These are phyloP conservation scores for Atta colombica DNA, from an alignment of 1,140 invertebrate species.

Conservation along the genomic window DNA sequence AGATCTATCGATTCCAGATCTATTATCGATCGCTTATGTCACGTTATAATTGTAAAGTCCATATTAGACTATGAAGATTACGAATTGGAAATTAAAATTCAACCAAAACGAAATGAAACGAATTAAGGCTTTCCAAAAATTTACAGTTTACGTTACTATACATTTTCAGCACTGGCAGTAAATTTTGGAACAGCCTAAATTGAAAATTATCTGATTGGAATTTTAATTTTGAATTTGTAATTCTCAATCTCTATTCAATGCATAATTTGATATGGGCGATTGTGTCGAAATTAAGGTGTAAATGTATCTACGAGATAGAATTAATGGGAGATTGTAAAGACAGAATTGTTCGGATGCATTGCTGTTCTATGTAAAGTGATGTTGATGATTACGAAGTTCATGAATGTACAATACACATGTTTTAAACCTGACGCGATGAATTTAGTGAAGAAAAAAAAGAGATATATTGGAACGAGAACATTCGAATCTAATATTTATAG, in stretches of 20 bases:
- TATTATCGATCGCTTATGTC: not conserved
- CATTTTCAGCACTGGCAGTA: no score
- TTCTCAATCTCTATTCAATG: no score
- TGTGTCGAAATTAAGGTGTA: constrained; percentile 18
- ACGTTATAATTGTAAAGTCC: constrained; percentile 1
- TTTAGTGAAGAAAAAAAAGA: not conserved
- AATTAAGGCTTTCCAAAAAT: no score
- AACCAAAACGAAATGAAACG: no score
- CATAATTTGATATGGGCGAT: not conserved
- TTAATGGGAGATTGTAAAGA: not conserved
- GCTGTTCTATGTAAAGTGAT: constrained; percentile 15
- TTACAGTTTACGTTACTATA: no score
- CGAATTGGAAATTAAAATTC: no score
- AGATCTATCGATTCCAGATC: not conserved
- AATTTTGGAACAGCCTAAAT: no score
- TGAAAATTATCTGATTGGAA: no score
- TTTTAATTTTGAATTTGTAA: no score
- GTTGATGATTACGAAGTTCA: not conserved
- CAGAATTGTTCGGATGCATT: not conserved
- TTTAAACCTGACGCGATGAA: not conserved
- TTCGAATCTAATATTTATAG: constrained; percentile 48
- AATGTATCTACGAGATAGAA: constrained; percentile 19
- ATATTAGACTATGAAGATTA: no score
- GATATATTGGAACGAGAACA: not conserved
- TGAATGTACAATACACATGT: not conserved